Base-by-base conservation (phyloP, 30 jellyfish, hydroid and myxozoan species). In the Aurelia sp. region DNA sequence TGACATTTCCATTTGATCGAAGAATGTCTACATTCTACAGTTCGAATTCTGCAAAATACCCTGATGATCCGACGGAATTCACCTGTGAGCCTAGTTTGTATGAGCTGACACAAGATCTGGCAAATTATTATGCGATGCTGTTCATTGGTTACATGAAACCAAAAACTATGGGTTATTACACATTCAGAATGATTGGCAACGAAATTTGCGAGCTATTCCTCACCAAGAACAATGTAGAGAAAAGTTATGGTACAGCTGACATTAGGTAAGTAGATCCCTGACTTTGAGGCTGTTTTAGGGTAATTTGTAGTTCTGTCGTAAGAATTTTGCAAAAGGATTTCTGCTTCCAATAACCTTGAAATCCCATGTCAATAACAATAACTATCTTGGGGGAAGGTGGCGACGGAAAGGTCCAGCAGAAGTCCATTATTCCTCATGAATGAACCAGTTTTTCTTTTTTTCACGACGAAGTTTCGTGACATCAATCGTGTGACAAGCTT, bases 61-160 rank as follows among this genome's bases (percentile, higher is more conserved):
- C 82, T 20, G 30, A 52, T 69, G 47, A 17, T 1, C 82, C 82
- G 21, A 16, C 23, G 16, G 52, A 63, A 71, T 71, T 20, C 21
- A 17, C 50, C 4, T 71, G 82, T n/a, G 55, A 31, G 55, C 55
- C 82, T 10, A 71, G 62, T 20, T 66, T 71, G 6, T 71, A 37
- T 37, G 82, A 44, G 2, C 69, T 70, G 11, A 0, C 0, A 2
- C 50, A 76, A 47, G 3, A 35, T 19, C 68, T 22, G 22, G 22
- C 12, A n/a, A 67, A 76, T 41, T 11, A 21, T 37, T 76, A 76
- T 35, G 86, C 86, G 11, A 27, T 76, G 67, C 66, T 52, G 11
- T 57, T 22, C 69, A 76, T 76, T 59, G 86, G 86, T 15, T 76
- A 76, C 66, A 35, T 76, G 76, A 51, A 59, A 6, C 41, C 63